Base-by-base conservation (phyloP, 2,888 invertebrate genomes). In the Drepanosiphum platanoidis region DNA sequence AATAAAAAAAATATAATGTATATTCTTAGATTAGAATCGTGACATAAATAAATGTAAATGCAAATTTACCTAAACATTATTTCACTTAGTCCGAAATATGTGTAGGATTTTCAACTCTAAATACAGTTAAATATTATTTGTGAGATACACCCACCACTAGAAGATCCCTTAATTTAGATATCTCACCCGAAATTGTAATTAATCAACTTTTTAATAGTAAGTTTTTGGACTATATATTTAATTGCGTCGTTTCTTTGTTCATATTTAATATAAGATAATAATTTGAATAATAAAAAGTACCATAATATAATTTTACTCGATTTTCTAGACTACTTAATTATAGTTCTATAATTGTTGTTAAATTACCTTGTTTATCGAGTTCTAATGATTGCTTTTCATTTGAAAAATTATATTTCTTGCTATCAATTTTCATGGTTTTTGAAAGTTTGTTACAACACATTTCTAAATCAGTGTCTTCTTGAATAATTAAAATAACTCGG, bases 401-500 rank as follows among this genome's bases (percentile, higher is more conserved):
- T 42, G 1, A n/a, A n/a, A n/a, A n/a, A 66, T 79, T 66, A n/a
- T 1, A 64, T 22, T 64, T 30, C 1, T 39, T 79, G 13, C 15
- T n/a, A 18, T 15, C n/a, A 4, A 42, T n/a, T 34, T 9, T 30
- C 1, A 9, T n/a, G 1, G 3, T 2, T 68, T 68, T 79, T 64
- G 46, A 52, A 8, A 8, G 22, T 22, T 68, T 68, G 9, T 3
- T 34, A 1, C 11, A 8, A 32, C n/a, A 27, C 3, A 58, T 4
- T 18, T 46, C n/a, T 1, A 52, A 68, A n/a, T 79, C 46, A 15
- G n/a, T 15, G 18, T 34, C 68, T n/a, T 79, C 79, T 68, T 79
- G 66, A 32, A 79, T 79, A 15, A 68, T 68, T 68, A 79, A 79
- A 68, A 79, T 32, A 42, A 79, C 34, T 34, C n/a, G 5, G 27